These are phyloP conservation scores for Drosophila novamexicana DNA, from an alignment of 1,140 invertebrate genomes.

Conservation along the genomic window DNA sequence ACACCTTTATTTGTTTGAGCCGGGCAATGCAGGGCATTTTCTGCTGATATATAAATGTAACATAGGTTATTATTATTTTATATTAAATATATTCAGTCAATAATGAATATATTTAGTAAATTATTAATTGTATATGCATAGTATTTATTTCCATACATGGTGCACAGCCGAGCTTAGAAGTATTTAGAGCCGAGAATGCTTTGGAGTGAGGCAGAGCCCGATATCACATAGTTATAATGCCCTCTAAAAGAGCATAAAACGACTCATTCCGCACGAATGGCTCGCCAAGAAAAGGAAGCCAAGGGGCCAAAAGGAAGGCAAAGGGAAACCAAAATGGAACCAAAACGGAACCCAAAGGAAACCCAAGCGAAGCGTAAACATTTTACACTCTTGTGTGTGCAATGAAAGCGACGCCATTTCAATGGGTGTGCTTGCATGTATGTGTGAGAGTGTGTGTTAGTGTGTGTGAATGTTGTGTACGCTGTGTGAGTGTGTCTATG, in stretches of 20 bases:
- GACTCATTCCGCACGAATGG: conserved; percentile 74
- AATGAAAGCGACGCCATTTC: conserved; percentile 77
- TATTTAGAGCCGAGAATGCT: neutral
- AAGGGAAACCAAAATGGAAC: conserved; percentile 24
- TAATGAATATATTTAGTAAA: no score
- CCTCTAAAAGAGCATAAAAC: conserved; percentile 60
- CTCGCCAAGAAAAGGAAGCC: conserved; percentile 1
- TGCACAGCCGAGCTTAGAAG: no score
- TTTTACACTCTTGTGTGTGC: conserved; percentile 80
- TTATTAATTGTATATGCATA: no score
- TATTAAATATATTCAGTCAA: no score
- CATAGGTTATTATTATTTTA: no score
- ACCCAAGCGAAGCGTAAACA: conserved; percentile 74
- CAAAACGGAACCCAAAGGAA: conserved; percentile 48
- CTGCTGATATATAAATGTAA: no score
- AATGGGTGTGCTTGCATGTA: conserved; percentile 25
- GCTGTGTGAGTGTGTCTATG: neutral
- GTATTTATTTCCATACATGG: no score
- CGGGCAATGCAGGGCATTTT: no score
- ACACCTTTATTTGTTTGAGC: no score
- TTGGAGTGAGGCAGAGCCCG: neutral
- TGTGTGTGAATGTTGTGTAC: conserved; percentile 9
- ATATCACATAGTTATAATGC: conserved; percentile 11
- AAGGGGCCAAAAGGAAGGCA: conserved; percentile 2
- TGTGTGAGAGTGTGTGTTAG: neutral